These are phyloP conservation scores for Eupristina koningsbergeri DNA, from an alignment of 1,140 invertebrate genomes.

Conservation along the genomic window DNA sequence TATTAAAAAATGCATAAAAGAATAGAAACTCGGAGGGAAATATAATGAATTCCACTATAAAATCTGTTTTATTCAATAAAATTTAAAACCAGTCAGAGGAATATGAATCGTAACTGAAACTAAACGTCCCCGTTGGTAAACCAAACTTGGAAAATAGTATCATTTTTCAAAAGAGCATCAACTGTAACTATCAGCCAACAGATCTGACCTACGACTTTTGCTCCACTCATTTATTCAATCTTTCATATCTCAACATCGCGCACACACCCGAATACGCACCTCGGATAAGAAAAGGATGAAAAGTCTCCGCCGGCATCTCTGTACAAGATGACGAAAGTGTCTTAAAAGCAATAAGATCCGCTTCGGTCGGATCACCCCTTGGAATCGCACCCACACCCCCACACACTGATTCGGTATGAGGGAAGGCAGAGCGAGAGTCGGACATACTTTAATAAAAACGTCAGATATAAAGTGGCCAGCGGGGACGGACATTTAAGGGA, in stretches of 20 bases:
- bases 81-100: neutral
- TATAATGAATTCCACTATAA: no score
- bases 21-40: no score
- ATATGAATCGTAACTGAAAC: neutral
- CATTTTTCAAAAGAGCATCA: neutral
- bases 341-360: constrained; percentile 67
- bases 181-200: neutral
- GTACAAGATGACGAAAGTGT: constrained; percentile 63
- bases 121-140: neutral
- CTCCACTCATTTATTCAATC: constrained; percentile 10
- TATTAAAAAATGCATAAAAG: no score
- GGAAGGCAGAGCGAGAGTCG: constrained; percentile 38
- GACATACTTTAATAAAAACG: constrained; percentile 73
- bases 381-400: neutral
- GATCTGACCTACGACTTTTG: neutral
- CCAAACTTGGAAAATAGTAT: neutral
- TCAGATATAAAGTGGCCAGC: constrained; percentile 73
- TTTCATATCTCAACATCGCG: neutral
- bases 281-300: neutral
- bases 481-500: constrained; percentile 66
- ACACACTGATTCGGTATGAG: constrained; percentile 40
- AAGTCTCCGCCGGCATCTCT: neutral
- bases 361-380: no score
- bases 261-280: neutral
- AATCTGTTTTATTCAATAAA: no score